Evolutionary conservation across 2,113 vertebrate genomes (phyloP).

Genomic region (Protobothrops mucrosquamatus): DNA sequence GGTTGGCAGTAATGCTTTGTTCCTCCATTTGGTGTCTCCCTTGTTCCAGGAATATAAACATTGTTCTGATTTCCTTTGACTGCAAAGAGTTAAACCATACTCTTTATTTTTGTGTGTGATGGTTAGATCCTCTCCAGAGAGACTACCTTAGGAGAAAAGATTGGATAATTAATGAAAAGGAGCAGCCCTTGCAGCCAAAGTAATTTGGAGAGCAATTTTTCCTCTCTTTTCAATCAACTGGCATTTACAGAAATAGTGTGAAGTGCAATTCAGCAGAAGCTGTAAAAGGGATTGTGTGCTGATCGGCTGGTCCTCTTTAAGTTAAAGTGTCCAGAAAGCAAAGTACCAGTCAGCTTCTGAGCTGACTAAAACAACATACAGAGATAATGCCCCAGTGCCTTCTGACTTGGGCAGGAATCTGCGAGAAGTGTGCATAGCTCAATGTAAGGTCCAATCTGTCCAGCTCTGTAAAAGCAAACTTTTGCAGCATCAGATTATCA

Average conservation of each 20-base stretch:
- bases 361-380: neutral
- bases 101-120: neutral
- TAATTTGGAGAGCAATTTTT: neutral
- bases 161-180: slow-evolving; percentile 26
- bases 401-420: neutral
- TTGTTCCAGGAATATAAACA: neutral
- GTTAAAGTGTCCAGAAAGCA: neutral
- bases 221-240: neutral
- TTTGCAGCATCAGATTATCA: too few species aligned
- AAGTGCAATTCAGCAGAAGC: neutral
- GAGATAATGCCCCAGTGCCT: too few species aligned
- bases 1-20: neutral
- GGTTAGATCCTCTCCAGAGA: neutral
- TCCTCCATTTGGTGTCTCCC: neutral
- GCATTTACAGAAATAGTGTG: neutral
- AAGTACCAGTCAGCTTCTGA: neutral
- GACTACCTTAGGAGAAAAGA: neutral
- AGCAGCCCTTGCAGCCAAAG: neutral
- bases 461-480: neutral
- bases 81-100: neutral
- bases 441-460: neutral
- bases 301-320: neutral
- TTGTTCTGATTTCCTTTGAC: accelerated
- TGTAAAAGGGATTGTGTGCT: neutral
- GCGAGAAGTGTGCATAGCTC: neutral